Evolutionary conservation across 2,888 invertebrate genomes (phyloP), one percentile per base, ranked within the genome.

Genomic region (Pterobdella sp.): DNA sequence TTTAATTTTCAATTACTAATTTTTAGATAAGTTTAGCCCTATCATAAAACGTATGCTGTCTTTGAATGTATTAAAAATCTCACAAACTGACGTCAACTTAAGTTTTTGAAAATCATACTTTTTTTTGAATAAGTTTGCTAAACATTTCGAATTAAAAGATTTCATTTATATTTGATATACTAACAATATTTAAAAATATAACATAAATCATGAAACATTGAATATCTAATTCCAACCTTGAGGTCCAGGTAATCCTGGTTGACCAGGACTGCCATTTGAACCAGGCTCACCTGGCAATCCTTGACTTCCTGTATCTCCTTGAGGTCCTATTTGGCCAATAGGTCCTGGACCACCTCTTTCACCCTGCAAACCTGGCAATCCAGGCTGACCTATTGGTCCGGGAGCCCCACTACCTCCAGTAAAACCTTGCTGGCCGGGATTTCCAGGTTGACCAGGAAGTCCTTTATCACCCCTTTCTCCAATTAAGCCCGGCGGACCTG

Each of bases 241-340:
- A 34, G 70, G 34, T 34, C 70, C 70, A 52, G 49, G 70, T 31
- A 56, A 35, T 18, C 74, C 74, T 18, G 29, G 64, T 26, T 74
- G 49, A n/a, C 75, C 73, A 29, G 73, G 32, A 26, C 4, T 32
- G 7, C 69, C 69, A 71, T 32, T 63, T 4, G 14, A 36, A 32
- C 71, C 71, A 63, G 29, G 34, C 29, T 69, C 60, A 37, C 74
- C 88, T 29, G 69, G 71, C 7, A 56, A 66, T 7, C 75, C 75
- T n/a, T 60, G 52, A 37, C 26, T 29, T n/a, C 75, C 75, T n/a
- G 37, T 10, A 31, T 56, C 32, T 32, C 75, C 75, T 14, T 60
- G 36, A 26, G n/a, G 73, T 71, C 71, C 72, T 34, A 63, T 26
- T 1, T 60, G 26, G n/a, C 75, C 75, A 0, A 31, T 1, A 52